These are phyloP conservation scores for Dendrolimus pini DNA, from an alignment of 2,888 invertebrate species.

Conservation along the genomic window DNA sequence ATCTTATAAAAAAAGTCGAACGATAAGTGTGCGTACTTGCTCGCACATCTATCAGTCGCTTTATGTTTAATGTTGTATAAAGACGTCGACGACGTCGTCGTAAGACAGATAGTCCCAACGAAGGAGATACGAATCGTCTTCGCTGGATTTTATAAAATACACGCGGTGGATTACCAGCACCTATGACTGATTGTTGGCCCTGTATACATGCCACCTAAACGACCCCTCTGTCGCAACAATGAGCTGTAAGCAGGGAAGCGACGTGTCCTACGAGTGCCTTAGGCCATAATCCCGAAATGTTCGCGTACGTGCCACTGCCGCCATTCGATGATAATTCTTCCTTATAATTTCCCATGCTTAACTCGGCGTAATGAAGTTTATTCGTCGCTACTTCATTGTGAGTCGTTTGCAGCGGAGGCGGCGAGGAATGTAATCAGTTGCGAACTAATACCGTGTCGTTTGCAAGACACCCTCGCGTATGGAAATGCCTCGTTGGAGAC, in stretches of 20 bases:
- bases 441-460: constrained; percentile 71
- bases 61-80: constrained; percentile 21
- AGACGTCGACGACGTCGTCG: too few relatives aligned
- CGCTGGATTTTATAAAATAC: too few relatives aligned
- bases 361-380: constrained; percentile 73
- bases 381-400: constrained; percentile 71
- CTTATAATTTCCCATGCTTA: constrained; percentile 74
- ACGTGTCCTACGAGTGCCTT: constrained; percentile 50
- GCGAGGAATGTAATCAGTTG: constrained; percentile 73
- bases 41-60: constrained; percentile 17
- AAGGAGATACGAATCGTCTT: too few relatives aligned
- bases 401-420: constrained; percentile 61
- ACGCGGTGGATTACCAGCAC: too few relatives aligned
- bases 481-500: constrained; percentile 68
- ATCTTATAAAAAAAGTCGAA: too few relatives aligned
- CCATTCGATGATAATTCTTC: constrained; percentile 69
- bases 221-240: constrained; percentile 23
- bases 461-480: constrained; percentile 65
- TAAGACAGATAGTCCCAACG: too few relatives aligned
- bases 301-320: constrained; percentile 54
- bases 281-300: constrained; percentile 55
- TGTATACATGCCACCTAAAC: too few relatives aligned
- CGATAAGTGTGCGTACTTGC: too few relatives aligned
- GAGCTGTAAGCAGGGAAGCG: constrained; percentile 27
- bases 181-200: too few relatives aligned